A percentile compares a stretch with the other conserved stretches of the same genome.
phyloP scores from a whole-genome alignment of 2,113 vertebrate genomes.

The Todiramphus chloris region DNA sequence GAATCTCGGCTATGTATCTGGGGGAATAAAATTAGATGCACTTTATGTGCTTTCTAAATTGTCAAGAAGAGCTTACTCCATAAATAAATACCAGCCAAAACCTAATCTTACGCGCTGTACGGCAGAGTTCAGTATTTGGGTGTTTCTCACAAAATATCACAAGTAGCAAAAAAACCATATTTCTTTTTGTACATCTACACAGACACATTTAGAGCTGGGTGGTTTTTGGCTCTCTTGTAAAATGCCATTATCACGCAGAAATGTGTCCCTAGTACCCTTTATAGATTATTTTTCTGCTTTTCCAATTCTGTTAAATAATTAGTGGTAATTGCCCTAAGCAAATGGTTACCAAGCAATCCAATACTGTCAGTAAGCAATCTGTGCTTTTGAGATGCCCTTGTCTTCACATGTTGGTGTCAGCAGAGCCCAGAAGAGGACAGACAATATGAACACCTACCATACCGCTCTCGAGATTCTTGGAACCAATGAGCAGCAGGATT shows the following conservation, averaged over 20 bases:
- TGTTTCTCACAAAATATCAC: neutral
- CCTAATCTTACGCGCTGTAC: neutral
- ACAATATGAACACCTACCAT: neutral
- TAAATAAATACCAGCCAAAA: slow-evolving; percentile 16
- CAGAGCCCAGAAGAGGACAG: neutral
- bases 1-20: neutral
- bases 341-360: slow-evolving; percentile 29
- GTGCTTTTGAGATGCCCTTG: slow-evolving; percentile 19
- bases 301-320: slow-evolving; percentile 56
- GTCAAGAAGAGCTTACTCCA: neutral
- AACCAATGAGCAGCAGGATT: neutral
- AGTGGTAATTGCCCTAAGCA: slow-evolving; percentile 52
- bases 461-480: rapidly evolving
- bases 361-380: neutral
- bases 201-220: neutral
- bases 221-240: neutral
- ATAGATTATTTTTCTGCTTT: slow-evolving; percentile 23
- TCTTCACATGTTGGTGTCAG: neutral
- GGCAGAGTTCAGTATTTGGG: neutral
- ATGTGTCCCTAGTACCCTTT: slow-evolving; percentile 11
- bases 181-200: neutral
- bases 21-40: slow-evolving; percentile 44
- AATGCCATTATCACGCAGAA: slow-evolving; percentile 14
- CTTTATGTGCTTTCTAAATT: slow-evolving; percentile 28
- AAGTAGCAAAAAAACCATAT: neutral